phyloP scores from a whole-genome alignment of 1,140 invertebrate genomes.

The Drosophila rhopaloa region DNA sequence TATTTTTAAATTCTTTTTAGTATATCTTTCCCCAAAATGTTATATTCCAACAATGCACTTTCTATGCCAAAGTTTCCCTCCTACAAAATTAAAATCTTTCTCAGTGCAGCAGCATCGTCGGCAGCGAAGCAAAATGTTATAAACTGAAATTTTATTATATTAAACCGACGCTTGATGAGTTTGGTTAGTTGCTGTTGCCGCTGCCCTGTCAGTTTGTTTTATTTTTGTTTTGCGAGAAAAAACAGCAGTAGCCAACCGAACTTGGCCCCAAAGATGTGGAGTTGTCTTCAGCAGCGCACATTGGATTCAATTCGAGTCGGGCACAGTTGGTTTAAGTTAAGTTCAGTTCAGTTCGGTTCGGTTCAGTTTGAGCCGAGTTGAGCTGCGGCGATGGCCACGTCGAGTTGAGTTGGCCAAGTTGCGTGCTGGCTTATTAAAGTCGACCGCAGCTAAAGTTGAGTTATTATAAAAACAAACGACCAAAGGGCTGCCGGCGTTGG shows the following conservation, averaged over 20 bases:
- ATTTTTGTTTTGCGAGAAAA: conserved; percentile 41
- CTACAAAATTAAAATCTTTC: background rate
- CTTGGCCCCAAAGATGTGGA: conserved; percentile 37
- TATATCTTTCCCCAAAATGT: background rate
- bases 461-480: conserved; percentile 72
- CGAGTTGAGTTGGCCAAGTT: conserved; percentile 72
- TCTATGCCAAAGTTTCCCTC: background rate
- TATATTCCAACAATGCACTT: background rate
- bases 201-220: conserved; percentile 47
- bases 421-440: conserved; percentile 81
- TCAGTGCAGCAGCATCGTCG: conserved; percentile 22
- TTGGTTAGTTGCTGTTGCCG: conserved; percentile 65
- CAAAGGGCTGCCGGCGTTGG: conserved; percentile 18
- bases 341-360: conserved; percentile 7
- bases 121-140: conserved; percentile 63
- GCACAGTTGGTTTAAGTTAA: conserved; percentile 22
- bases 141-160: conserved; percentile 79
- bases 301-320: conserved; percentile 71
- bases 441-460: conserved; percentile 78
- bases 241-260: conserved; percentile 23
- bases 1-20: too few species aligned
- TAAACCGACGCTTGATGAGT: conserved; percentile 79
- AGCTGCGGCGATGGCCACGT: conserved; percentile 40
- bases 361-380: conserved; percentile 27
- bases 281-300: conserved; percentile 52